Percentiles rank a stretch among this genome's conserved stretches.
phyloP scores from a whole-genome alignment of 2,888 invertebrate species.

The Hanleya hanleyi region DNA sequence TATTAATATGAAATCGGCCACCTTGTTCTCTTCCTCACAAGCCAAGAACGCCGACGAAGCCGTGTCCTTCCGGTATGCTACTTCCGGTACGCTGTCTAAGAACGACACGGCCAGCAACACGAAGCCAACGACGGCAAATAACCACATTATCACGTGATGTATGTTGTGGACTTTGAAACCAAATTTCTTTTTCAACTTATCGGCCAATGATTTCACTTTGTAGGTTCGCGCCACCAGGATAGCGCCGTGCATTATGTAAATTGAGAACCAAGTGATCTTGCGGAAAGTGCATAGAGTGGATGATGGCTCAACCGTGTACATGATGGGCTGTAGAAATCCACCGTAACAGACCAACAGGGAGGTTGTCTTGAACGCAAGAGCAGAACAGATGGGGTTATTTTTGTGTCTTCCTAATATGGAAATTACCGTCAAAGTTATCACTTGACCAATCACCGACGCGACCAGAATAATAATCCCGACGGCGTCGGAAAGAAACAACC shows the following conservation, averaged over 20 bases:
- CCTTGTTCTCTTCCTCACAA: not conserved
- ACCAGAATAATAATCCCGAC: slow-evolving; percentile 1
- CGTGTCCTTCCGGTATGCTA: not conserved
- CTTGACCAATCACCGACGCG: not conserved
- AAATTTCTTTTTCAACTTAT: not conserved
- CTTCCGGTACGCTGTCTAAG: not conserved
- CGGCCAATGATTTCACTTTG: not conserved
- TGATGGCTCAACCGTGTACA: not conserved
- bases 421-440: not conserved
- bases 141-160: not conserved
- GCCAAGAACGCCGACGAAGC: not conserved
- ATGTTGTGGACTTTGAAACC: not conserved
- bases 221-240: not conserved
- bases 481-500: not conserved
- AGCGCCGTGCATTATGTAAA: not conserved
- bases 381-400: not conserved
- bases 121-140: not conserved
- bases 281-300: not conserved
- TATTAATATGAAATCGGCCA: not conserved
- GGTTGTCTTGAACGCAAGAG: not conserved
- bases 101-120: not conserved
- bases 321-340: slow-evolving; percentile 3
- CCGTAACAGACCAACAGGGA: not conserved
- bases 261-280: not conserved
- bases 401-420: not conserved